Evolutionary conservation across 2,113 vertebrate genomes (phyloP), one percentile per base, ranked within the genome.

Genomic region (Caranx ignobilis): DNA sequence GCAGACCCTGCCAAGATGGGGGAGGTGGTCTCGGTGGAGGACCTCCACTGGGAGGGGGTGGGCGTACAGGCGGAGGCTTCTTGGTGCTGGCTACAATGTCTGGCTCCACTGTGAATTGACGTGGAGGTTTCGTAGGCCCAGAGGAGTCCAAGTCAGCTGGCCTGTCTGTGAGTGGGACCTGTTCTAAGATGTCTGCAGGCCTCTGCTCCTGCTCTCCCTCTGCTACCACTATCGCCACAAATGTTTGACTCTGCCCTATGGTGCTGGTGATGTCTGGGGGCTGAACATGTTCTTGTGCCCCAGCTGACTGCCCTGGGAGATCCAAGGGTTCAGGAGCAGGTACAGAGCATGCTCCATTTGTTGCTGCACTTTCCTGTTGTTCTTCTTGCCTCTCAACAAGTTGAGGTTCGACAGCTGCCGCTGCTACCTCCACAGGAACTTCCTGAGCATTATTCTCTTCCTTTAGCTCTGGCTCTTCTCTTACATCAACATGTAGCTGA

Each of bases 81-180:
- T 99, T 99, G 11, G 98, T 99, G 94, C 97, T 99, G 11, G 98
- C 98, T 74, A 99, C 98, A 64, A 99, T 98, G 90, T 99, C 98
- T 10, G 98, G 98, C 87, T 99, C 98, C 13, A 95, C 93, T 34
- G 94, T 95, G 64, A 98, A 95, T 57, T 98, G 97, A 34, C 97
- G 94, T 1, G 97, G 97, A 0, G 97, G 96, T 86, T 99, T 99
- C 13, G 94, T 90, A 0, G 97, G 97, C 13, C 96, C 94, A 2
- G 91, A 90, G 72, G 87, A 75, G 70, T 97, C 96, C 48, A 93
- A 93, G 83, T 94, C 88, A 57, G 92, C 62, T 13, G 81, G 65
- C 41, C 87, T 86, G 52, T 95, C 85, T 26, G 92, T 84, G 7
- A 91, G 67, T 37, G 94, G 72, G 11, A 83, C 78, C 85, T 96